Percentiles rank a stretch among this genome's conserved stretches.
These are phyloP conservation scores for Cerastoderma edule DNA, from an alignment of 2,888 invertebrate genomes.

Conservation along the genomic window DNA sequence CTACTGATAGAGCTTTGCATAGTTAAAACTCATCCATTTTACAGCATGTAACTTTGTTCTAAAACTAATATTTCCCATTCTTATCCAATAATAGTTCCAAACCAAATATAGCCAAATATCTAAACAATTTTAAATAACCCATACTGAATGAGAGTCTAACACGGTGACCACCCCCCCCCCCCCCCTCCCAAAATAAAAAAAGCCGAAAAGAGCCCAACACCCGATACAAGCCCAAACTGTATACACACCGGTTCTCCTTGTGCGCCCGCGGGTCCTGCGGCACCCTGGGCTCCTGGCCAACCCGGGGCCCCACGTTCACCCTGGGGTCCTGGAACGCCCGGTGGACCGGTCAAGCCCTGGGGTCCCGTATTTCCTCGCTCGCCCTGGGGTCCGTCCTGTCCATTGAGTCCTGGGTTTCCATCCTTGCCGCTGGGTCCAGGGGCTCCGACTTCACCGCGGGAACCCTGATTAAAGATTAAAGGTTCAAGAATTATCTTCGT, in stretches of 20 bases:
- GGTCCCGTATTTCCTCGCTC: slow-evolving; percentile 75
- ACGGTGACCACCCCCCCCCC: too few relatives aligned
- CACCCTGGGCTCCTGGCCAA: slow-evolving; percentile 86
- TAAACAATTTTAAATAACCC: too few relatives aligned
- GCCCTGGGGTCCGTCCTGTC: slow-evolving; percentile 73
- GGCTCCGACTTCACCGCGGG: slow-evolving; percentile 73
- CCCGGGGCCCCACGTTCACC: slow-evolving; percentile 81
- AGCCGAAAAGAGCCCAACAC: not conserved
- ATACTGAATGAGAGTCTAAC: too few relatives aligned
- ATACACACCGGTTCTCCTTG: slow-evolving; percentile 50
- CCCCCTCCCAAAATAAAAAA: too few relatives aligned
- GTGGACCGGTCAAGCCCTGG: slow-evolving; percentile 74
- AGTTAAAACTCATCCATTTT: too few relatives aligned
- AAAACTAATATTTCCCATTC: too few relatives aligned
- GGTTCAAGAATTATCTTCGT: too few relatives aligned
- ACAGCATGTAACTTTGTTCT: too few relatives aligned
- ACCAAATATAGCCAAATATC: too few relatives aligned
- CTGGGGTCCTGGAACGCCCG: slow-evolving; percentile 73
- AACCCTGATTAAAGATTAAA: too few relatives aligned
- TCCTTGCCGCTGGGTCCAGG: slow-evolving; percentile 75
- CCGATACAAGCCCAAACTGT: not conserved
- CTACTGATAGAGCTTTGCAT: too few relatives aligned
- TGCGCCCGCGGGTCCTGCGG: slow-evolving; percentile 76
- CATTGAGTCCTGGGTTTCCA: slow-evolving; percentile 73
- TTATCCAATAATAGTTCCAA: too few relatives aligned